Evolutionary conservation across 2,888 invertebrate species (phyloP), one percentile per base, ranked within the genome.

Genomic region (Macrophya alboannulata): DNA sequence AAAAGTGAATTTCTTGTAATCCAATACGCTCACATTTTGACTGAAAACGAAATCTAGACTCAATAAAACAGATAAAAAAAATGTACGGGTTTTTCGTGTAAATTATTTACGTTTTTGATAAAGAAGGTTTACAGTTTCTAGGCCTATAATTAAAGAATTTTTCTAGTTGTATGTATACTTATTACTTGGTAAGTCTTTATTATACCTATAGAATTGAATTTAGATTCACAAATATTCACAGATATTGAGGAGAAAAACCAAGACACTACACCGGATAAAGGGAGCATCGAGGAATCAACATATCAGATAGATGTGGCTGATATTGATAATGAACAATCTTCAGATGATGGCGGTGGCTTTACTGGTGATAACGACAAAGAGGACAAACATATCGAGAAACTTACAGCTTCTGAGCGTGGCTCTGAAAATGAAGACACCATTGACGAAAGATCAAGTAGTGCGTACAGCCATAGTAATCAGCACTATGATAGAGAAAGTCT

Each of bases 251-350:
- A 68, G 9, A 68, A 4, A 31, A 31, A 68, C 68, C 68, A 31
- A 31, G 6, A 15, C 31, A 31, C 15, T 15, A 25, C 12, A 25
- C 68, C 21, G 6, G 31, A 68, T 31, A 31, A 31, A 31, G 37
- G 15, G 31, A 68, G 6, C 21, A 25, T 6, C 6, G 12, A 15
- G 8, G 31, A 68, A 12, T 31, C 68, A 31, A 25, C 0, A 31
- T 68, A 31, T 68, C 68, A 68, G 68, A 68, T 68, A 15, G 12
- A 68, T 68, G 31, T 9, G 68, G 31, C 68, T 68, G 31, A 15
- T 15, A 15, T 5, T 68, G 31, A 68, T 12, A 31, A 68, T 31
- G 68, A 68, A 31, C 31, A 68, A 15, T 68, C 68, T 25, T 68
- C 6, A 15, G 68, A 68, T 68, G 9, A 31, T 68, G 1, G 68